Conservation (phyloP, 2,888 invertebrate species). For the Crematogaster levior region DNA sequence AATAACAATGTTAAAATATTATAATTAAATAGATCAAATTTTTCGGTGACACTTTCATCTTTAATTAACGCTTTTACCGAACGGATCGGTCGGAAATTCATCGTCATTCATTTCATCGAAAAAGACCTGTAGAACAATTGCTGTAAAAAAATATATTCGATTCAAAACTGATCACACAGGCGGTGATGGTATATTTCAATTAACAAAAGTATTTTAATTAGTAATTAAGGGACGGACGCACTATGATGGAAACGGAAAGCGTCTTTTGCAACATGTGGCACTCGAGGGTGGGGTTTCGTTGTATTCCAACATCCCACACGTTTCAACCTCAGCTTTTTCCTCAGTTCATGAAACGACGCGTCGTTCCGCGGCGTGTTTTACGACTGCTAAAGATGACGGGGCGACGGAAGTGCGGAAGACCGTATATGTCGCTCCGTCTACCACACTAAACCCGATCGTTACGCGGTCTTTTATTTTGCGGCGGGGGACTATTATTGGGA, state of each 20-base stretch:
- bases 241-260: neutral
- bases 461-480: conserved; percentile 41
- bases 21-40: neutral
- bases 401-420: neutral
- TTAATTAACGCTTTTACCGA: conserved; percentile 26
- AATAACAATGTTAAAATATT: conserved; percentile 18
- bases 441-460: conserved; percentile 42
- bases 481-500: conserved; percentile 16
- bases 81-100: conserved; percentile 30
- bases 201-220: conserved; percentile 22
- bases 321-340: conserved; percentile 21
- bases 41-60: neutral
- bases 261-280: neutral
- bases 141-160: neutral
- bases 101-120: neutral
- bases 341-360: conserved; percentile 28
- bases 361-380: conserved; percentile 36
- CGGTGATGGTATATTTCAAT: neutral
- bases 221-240: neutral
- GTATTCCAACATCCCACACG: neutral
- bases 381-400: conserved; percentile 19
- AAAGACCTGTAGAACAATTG: neutral
- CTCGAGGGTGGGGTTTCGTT: neutral
- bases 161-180: neutral
- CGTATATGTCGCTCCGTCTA: neutral